Evolutionary conservation across 2,888 invertebrate genomes (phyloP), one percentile per base, ranked within the genome.

Genomic region (Holacanthella duospinosa): DNA sequence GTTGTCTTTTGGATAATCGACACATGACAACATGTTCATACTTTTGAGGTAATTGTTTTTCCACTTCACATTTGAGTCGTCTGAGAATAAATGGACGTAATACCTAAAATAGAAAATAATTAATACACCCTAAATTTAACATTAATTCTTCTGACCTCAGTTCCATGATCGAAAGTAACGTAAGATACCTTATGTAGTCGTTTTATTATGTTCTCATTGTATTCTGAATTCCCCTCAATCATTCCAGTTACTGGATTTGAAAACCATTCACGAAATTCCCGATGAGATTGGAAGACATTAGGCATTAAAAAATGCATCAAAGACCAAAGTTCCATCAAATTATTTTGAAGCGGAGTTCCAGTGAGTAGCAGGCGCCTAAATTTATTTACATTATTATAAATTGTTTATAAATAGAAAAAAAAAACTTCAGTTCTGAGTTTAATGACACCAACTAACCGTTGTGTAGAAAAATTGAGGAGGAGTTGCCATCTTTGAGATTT

Each of bases 401-500:
- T n/a, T n/a, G n/a, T n/a, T n/a, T n/a, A n/a, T n/a, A n/a, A n/a
- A n/a, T n/a, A n/a, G n/a, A n/a, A n/a, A n/a, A n/a, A n/a, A n/a
- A n/a, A n/a, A n/a, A n/a, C n/a, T n/a, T n/a, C n/a, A n/a, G n/a
- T n/a, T n/a, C n/a, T n/a, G n/a, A n/a, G n/a, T n/a, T n/a, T n/a
- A n/a, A n/a, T n/a, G n/a, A n/a, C n/a, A n/a, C n/a, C n/a, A n/a
- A 77, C 80, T 80, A 77, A 88, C 88, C 89, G 85, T 77, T 93
- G 88, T 0, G 93, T 91, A 76, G 93, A 89, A 78, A 96, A 93
- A 78, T 94, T 96, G 63, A 99, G 81, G 71, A 99, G 79, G 75
- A 94, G 83, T 79, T 97, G 97, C 99, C 99, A 99, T 67, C 99
- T 82, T 77, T 97, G 97, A 25, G 95, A 95, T 78, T 97, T 97